Evolutionary conservation across 2,797 vertebrate species (phyloP), one percentile per base, ranked within the genome.

Genomic region (Acanthurus lineatus): DNA sequence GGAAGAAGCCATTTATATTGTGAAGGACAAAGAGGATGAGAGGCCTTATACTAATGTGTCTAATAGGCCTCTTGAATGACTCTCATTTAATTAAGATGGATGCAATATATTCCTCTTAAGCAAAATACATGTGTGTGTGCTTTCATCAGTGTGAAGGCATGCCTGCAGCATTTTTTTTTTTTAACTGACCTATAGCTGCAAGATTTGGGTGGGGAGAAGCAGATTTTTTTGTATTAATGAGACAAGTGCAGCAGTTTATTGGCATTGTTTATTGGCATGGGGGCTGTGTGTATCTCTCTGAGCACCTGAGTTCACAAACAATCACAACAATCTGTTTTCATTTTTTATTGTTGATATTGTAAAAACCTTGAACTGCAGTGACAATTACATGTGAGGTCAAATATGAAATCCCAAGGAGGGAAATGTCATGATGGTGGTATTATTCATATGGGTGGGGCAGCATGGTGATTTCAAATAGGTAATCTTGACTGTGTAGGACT

Each of bases 11-110:
- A 58, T 84, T 85, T 73, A 81, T 60, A 72, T 16, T 75, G 25
- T 69, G 60, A 79, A 61, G 69, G 51, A 75, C 57, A 70, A 65
- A 82, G 51, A 54, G 61, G 66, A 85, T 76, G 82, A 75, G 72
- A 56, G 76, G 71, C 47, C 67, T 77, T 66, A 52, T 75, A 71
- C 72, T 83, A 81, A 86, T 88, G 63, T 69, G 48, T 82, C 79
- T 76, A 78, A 86, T 77, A 80, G 81, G 65, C 61, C 80, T 69
- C 70, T 83, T 71, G 42, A 82, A 77, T 70, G 58, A 76, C 70
- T 79, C 49, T 83, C 67, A 79, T 86, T 89, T 88, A 82, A 90
- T 88, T 88, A 89, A 82, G 64, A 87, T 56, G 40, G 65, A 87
- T 84, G 48, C 53, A 48, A 81, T 64, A 66, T 53, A 66, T 77